A percentile compares a stretch with the other conserved stretches of the same genome.
phyloP scores from a whole-genome alignment of 1,140 invertebrate species.

The Temnothorax curvispinosus region DNA sequence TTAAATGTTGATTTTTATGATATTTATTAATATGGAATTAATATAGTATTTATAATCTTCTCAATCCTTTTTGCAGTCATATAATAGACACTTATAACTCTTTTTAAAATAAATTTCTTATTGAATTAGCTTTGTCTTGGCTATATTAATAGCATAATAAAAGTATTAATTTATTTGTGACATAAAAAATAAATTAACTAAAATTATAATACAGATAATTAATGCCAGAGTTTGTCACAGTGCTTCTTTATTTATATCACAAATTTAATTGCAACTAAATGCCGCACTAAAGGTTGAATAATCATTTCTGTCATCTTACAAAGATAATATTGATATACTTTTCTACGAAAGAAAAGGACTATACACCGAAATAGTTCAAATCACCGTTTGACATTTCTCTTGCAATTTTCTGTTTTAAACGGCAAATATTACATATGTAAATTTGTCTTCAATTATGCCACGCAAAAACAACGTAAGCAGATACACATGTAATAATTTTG shows the following conservation, averaged over 20 bases:
- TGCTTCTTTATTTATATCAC: neutral
- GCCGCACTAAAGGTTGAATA: neutral
- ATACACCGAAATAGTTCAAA: neutral
- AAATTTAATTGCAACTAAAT: neutral
- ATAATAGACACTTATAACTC: neutral
- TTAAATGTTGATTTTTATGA: neutral
- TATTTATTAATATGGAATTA: neutral
- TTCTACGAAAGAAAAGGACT: neutral
- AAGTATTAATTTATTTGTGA: constrained; percentile 17
- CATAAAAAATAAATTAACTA: neutral
- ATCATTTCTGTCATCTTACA: neutral
- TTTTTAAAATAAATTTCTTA: neutral
- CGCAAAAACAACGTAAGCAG: constrained; percentile 15
- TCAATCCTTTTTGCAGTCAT: neutral
- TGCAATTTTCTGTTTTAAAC: constrained; percentile 26
- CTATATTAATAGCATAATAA: neutral
- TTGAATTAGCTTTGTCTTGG: neutral
- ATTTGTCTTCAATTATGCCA: constrained; percentile 11
- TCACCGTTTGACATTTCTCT: constrained; percentile 34
- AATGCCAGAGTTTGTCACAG: neutral
- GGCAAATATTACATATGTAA: constrained; percentile 40
- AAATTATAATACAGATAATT: neutral
- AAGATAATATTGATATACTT: neutral
- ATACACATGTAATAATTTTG: neutral
- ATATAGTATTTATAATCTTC: neutral